Evolutionary conservation across 1,140 invertebrate genomes (phyloP).

Genomic region (Drosophila yakuba): DNA sequence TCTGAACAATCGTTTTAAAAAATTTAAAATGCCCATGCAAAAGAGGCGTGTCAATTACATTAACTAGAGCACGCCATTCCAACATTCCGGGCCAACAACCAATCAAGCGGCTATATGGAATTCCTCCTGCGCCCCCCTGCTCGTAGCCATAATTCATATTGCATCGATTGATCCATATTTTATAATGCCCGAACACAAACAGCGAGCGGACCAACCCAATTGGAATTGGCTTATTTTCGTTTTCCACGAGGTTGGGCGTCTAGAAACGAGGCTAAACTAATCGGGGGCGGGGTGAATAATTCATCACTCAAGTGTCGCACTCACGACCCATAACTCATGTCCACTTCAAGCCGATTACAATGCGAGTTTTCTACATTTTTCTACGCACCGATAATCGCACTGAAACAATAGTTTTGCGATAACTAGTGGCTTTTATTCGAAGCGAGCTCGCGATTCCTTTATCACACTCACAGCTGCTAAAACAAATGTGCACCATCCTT

Average conservation of each 20-base stretch:
- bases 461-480: slow-evolving; percentile 22
- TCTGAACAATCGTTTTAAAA: slow-evolving; percentile 7
- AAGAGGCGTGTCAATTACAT: slow-evolving; percentile 57
- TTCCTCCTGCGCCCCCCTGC: background rate
- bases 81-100: slow-evolving; percentile 17
- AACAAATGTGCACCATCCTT: slow-evolving; percentile 4
- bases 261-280: slow-evolving; percentile 18
- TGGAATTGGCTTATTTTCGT: slow-evolving; percentile 64
- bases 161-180: slow-evolving; percentile 71
- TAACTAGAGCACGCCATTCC: slow-evolving; percentile 50
- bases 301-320: slow-evolving; percentile 48
- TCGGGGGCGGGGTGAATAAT: slow-evolving; percentile 32
- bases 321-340: slow-evolving; percentile 30
- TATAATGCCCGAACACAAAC: slow-evolving; percentile 42
- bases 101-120: slow-evolving; percentile 12
- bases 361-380: slow-evolving; percentile 25
- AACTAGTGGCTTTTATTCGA: background rate
- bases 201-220: slow-evolving; percentile 26
- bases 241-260: slow-evolving; percentile 18
- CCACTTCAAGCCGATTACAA: slow-evolving; percentile 7
- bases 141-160: slow-evolving; percentile 47
- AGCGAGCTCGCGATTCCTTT: slow-evolving; percentile 19
- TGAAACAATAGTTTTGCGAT: slow-evolving; percentile 1
- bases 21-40: slow-evolving; percentile 26
- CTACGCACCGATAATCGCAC: background rate